A percentile compares a stretch with the other conserved stretches of the same genome.
phyloP scores from a whole-genome alignment of 2,113 vertebrate genomes.

The Circaetus cinerascens region DNA sequence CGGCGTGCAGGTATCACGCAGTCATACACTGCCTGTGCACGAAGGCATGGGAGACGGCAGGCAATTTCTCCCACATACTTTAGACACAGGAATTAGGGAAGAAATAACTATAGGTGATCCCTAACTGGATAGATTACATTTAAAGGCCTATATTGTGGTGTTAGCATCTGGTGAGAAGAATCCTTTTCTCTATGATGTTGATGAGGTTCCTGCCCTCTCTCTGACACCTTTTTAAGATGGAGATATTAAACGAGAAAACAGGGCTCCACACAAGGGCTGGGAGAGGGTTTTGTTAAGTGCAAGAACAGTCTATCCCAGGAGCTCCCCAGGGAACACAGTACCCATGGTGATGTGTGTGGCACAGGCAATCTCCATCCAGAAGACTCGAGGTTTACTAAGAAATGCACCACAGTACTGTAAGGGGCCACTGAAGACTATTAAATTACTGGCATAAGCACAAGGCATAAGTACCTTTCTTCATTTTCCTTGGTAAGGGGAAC shows the following conservation, averaged over 20 bases:
- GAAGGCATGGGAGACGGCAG: not conserved
- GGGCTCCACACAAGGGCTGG: not conserved
- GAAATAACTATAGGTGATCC: not conserved
- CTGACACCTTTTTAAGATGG: not conserved
- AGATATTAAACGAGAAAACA: not conserved
- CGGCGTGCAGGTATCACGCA: not conserved
- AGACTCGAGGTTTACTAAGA: not conserved
- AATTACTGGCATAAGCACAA: not conserved
- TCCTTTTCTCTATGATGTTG: not conserved
- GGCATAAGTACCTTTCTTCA: not conserved
- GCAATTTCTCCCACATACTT: not conserved
- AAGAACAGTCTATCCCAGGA: not conserved
- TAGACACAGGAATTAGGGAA: not conserved
- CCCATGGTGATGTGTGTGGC: rapidly evolving
- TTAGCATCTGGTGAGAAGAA: not conserved
- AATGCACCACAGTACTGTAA: not conserved
- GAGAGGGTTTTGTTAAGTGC: not conserved
- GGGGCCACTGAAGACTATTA: not conserved
- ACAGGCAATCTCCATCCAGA: not conserved
- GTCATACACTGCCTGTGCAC: not conserved
- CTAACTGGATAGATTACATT: not conserved
- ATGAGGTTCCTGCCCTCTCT: not conserved
- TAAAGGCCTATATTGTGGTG: not conserved
- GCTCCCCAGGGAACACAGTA: no score
- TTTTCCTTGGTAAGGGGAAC: not conserved